Evolutionary conservation across 2,888 invertebrate genomes (phyloP).

Genomic region (Heliconius ismenius): DNA sequence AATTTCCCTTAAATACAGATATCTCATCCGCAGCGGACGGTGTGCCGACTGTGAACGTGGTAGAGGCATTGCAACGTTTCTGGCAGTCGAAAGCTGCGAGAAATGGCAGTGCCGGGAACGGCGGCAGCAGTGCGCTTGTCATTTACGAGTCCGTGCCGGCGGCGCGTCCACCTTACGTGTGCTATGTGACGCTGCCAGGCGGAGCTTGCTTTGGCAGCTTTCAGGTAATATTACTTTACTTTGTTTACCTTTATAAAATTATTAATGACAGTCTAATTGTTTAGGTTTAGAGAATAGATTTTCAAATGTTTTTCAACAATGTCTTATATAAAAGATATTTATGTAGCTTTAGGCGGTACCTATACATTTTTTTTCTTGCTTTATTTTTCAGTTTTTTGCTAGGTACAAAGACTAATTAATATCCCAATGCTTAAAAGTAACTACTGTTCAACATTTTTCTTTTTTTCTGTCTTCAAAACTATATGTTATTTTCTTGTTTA

Average conservation of each 20-base stretch:
- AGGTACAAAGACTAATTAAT: too few relatives aligned
- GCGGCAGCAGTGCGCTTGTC: slow-evolving; percentile 94
- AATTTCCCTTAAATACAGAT: slow-evolving; percentile 14
- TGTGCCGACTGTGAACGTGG: slow-evolving; percentile 91
- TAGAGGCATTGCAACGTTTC: slow-evolving; percentile 97
- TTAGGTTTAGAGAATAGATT: not conserved
- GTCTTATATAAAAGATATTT: too few relatives aligned
- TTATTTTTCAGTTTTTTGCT: too few relatives aligned
- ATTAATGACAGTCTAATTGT: not conserved
- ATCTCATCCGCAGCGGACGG: slow-evolving; percentile 63
- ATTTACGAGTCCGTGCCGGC: slow-evolving; percentile 97
- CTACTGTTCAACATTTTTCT: not conserved
- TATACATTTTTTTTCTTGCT: not conserved
- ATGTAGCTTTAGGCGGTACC: too few relatives aligned
- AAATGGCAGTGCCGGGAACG: slow-evolving; percentile 85
- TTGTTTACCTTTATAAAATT: not conserved
- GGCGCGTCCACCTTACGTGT: slow-evolving; percentile 94
- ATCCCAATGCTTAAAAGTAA: too few relatives aligned
- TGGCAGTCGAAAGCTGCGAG: slow-evolving; percentile 98
- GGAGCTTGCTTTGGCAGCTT: slow-evolving; percentile 98
- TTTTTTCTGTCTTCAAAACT: not conserved
- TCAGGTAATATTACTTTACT: slow-evolving; percentile 83
- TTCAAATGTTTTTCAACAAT: too few relatives aligned
- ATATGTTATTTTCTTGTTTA: too few relatives aligned
- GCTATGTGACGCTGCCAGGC: slow-evolving; percentile 96